Percentiles rank a stretch among this genome's conserved stretches.
Evolutionary conservation across 2,113 vertebrate genomes (phyloP).

Genomic region (Oenanthe melanoleuca): DNA sequence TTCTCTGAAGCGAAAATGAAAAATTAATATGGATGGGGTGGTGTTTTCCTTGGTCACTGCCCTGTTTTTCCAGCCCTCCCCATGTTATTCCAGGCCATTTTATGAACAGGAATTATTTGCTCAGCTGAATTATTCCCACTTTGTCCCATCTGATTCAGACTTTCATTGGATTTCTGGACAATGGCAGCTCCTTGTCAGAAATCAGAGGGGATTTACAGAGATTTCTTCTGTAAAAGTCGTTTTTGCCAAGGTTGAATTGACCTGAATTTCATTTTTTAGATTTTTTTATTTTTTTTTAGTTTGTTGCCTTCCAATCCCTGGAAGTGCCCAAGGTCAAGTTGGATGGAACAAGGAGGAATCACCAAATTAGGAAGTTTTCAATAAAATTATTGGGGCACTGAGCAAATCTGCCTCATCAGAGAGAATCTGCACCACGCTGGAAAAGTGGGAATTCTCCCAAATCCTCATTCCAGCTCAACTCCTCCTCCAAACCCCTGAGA

Average conservation of each 20-base stretch:
- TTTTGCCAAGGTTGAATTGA: neutral
- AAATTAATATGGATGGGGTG: neutral
- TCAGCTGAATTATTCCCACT: slow-evolving; percentile 51
- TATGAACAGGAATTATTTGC: slow-evolving; percentile 33
- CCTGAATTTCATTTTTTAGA: neutral
- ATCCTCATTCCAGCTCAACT: neutral
- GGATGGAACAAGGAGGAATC: neutral
- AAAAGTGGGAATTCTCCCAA: neutral
- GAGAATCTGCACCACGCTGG: fast-evolving
- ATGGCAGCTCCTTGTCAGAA: neutral
- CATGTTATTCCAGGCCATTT: slow-evolving; percentile 39
- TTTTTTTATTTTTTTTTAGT: neutral
- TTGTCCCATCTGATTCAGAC: neutral
- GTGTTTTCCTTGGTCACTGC: slow-evolving; percentile 46
- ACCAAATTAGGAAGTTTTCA: neutral
- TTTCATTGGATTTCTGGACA: neutral
- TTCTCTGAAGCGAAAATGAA: neutral
- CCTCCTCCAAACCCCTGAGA: too few species aligned
- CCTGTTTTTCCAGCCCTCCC: slow-evolving; percentile 36
- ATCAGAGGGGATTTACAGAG: neutral
- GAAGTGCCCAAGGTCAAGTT: neutral
- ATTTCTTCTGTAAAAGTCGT: neutral
- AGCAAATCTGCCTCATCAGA: neutral
- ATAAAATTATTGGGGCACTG: neutral
- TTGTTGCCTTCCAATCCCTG: neutral